Evolutionary conservation across 2,888 invertebrate species (phyloP), one percentile per base, ranked within the genome.

Genomic region (Hyposoter didymator): DNA sequence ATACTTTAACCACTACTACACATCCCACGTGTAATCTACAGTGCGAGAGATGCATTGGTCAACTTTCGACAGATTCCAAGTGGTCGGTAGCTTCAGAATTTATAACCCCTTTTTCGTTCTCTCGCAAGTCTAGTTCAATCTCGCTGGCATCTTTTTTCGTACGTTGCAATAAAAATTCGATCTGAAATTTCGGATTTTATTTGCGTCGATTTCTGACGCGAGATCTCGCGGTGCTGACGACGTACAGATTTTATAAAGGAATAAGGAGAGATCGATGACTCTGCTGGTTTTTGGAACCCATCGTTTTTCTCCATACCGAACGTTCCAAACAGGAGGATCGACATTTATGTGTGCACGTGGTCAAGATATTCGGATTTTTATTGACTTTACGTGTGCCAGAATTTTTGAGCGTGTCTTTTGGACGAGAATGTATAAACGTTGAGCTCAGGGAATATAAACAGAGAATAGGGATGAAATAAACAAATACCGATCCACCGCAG

Each of bases 371-470:
- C 45, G n/a, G 78, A 39, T 83, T 75, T 19, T 39, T 82, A 81
- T 84, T 82, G 84, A 82, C 72, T 73, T 55, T 73, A 62, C 75
- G 75, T 59, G 85, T 47, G 64, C 45, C 64, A 66, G 64, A 49
- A 49, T 49, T 28, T 64, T 67, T 14, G 12, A 28, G 45, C 47
- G 49, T 72, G 49, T 14, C 8, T 17, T 55, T 39, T 28, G 32
- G 6, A 35, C 22, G 39, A 22, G 74, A 19, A 70, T 32, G 22
- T 32, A 22, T 49, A 59, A 12, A 39, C 45, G 55, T 59, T 28
- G 70, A 76, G 75, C 84, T 76, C 79, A 69, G 80, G 62, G 84
- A 85, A 82, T 64, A 88, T 87, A 86, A 87, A 84, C 84, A 87
- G 64, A 47, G 79, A 85, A 87, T 82, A 82, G 79, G 66, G 45